Evolutionary conservation across 2,797 vertebrate genomes (phyloP).

Genomic region (Coreius guichenoti): DNA sequence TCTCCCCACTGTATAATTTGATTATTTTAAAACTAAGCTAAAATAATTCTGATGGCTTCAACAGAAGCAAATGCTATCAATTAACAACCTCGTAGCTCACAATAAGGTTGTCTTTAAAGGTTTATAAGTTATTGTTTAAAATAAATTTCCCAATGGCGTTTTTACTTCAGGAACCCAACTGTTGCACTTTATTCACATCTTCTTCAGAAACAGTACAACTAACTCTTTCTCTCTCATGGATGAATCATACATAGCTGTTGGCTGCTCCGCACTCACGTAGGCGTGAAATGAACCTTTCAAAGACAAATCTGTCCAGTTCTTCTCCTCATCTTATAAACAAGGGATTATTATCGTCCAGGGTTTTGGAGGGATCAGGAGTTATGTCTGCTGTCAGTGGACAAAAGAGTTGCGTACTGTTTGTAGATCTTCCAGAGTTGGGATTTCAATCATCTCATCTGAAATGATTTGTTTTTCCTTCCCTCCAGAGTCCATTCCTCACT

Average conservation of each 20-base stretch:
- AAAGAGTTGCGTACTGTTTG: slow-evolving; percentile 40
- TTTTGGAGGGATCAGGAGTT: slow-evolving; percentile 44
- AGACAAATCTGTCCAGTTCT: slow-evolving; percentile 45
- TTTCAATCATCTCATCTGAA: slow-evolving; percentile 46
- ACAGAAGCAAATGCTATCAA: not conserved
- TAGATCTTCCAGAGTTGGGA: slow-evolving; percentile 47
- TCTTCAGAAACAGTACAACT: not conserved
- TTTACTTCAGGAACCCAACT: not conserved
- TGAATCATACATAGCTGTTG: slow-evolving; percentile 20
- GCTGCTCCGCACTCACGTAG: slow-evolving; percentile 12
- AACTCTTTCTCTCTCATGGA: not conserved
- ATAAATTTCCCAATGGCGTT: not conserved
- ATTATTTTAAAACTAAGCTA: not conserved
- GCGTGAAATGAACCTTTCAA: slow-evolving; percentile 40
- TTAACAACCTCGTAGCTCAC: not conserved
- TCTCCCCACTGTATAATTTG: no score
- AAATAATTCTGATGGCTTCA: not conserved
- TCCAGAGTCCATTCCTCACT: slow-evolving; percentile 23
- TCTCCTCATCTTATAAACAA: slow-evolving; percentile 43
- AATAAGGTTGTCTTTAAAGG: not conserved
- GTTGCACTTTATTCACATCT: not conserved
- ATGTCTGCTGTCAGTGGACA: slow-evolving; percentile 44
- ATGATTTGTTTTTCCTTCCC: slow-evolving; percentile 54
- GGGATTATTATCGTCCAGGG: slow-evolving; percentile 41
- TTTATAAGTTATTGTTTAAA: not conserved